These are phyloP conservation scores for Gryllus bimaculatus DNA, from an alignment of 1,140 invertebrate species.

Conservation along the genomic window DNA sequence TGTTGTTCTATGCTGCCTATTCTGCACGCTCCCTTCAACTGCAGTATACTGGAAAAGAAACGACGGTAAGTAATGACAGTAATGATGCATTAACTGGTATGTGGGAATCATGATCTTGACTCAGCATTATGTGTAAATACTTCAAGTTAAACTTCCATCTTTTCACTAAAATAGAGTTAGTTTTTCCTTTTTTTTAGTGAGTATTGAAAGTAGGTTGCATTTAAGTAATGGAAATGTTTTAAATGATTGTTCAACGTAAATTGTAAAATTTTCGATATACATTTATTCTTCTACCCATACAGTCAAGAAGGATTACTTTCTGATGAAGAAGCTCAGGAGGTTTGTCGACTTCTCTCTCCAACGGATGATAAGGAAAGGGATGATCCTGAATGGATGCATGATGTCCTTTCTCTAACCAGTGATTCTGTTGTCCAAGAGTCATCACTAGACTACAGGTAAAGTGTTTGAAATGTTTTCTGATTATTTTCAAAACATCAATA, in stretches of 20 bases:
- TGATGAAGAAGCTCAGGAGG: conserved; percentile 78
- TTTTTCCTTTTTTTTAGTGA: too few relatives aligned
- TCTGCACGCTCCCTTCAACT: conserved; percentile 13
- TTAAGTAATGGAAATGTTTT: not conserved
- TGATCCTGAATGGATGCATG: conserved; percentile 45
- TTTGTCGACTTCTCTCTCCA: conserved; percentile 62
- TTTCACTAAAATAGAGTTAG: too few relatives aligned
- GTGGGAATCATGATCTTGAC: too few relatives aligned
- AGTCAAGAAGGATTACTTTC: conserved; percentile 68
- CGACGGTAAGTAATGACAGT: conserved; percentile 52
- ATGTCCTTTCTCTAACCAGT: conserved; percentile 43
- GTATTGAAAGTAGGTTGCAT: not conserved
- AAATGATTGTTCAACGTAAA: not conserved
- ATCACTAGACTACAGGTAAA: conserved; percentile 38
- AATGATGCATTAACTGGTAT: not conserved
- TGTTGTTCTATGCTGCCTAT: conserved; percentile 16
- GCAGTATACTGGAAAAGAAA: conserved; percentile 68
- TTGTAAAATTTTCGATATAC: not conserved
- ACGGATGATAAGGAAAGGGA: conserved; percentile 32
- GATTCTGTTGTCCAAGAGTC: conserved; percentile 39
- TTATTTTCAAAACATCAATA: too few relatives aligned
- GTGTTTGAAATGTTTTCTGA: not conserved
- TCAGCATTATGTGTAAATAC: too few relatives aligned
- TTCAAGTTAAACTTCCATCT: too few relatives aligned
- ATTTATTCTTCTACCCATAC: conserved; percentile 25